Base-by-base conservation (phyloP, 2,797 vertebrate species). In the Ctenopoma kingsleyae region DNA sequence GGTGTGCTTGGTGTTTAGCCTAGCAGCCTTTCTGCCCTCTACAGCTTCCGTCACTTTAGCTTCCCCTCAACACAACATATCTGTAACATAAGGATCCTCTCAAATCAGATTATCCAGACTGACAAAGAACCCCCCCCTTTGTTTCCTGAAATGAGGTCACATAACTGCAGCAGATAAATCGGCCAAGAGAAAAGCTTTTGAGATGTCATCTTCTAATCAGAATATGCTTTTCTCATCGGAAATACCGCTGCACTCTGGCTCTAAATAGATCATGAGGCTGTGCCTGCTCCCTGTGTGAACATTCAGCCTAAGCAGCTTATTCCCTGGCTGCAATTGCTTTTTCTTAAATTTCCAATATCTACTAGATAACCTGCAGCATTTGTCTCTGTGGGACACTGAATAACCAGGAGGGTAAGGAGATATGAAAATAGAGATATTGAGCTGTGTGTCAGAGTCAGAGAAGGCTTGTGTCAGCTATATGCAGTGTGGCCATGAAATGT, bases 201-300 rank as follows among this genome's bases (percentile, higher is more conserved):
- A 81, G 59, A 65, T 72, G 80, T 53, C 67, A 74, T 77, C 68
- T 64, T 77, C 52, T 67, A 65, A 77, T 82, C 72, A 54, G 59
- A 72, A 73, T 47, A 67, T 59, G 60, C 50, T 53, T 71, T 47
- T 61, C 46, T 72, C 49, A 44, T 63, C 20, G 8, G 54, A 71
- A 70, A 64, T 20, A 41, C 54, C 2, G 6, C 58, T 32, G 46
- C 52, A 36, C 68, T 30, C 48, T 0, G 15, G 44, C 36, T 73
- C 41, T 64, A 69, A 72, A 69, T 64, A 68, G 52, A 75, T 69
- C 53, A 55, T n/a, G 60, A 67, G 32, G 25, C 67, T 60, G 20
- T 6, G 60, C 41, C 27, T 9, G 41, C 64, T 22, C 59, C 9
- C 56, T 40, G 63, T 68, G 55, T 65, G 57, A 67, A 63, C 64